phyloP scores from a whole-genome alignment of 2,888 invertebrate species.

The Drosophila kambysellisi region DNA sequence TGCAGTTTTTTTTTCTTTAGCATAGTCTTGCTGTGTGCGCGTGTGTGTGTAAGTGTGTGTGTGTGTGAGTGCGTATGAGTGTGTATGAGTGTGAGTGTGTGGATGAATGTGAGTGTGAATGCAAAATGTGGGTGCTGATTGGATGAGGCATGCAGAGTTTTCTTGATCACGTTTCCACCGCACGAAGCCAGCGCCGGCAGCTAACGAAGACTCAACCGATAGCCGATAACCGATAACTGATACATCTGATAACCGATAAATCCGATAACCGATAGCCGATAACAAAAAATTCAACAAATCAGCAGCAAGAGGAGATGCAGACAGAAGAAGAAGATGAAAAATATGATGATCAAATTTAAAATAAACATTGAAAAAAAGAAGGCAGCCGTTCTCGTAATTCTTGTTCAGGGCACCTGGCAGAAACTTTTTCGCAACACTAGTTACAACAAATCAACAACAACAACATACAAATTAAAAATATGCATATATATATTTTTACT shows the following conservation, averaged over 20 bases:
- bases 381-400: slow-evolving; percentile 40
- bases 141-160: slow-evolving; percentile 77
- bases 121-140: slow-evolving; percentile 9
- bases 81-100: slow-evolving; percentile 18
- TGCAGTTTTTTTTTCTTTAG: slow-evolving; percentile 1
- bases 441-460: slow-evolving; percentile 69
- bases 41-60: background rate
- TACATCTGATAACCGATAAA: slow-evolving; percentile 19
- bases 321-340: slow-evolving; percentile 17
- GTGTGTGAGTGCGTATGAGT: slow-evolving; percentile 18
- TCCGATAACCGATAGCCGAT: slow-evolving; percentile 24
- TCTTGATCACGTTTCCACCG: slow-evolving; percentile 80
- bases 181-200: slow-evolving; percentile 33
- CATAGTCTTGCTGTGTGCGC: background rate
- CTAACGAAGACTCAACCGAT: slow-evolving; percentile 33
- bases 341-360: slow-evolving; percentile 26
- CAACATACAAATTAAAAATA: slow-evolving; percentile 57
- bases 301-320: slow-evolving; percentile 42
- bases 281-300: slow-evolving; percentile 21
- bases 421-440: slow-evolving; percentile 82
- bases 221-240: slow-evolving; percentile 29
- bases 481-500: slow-evolving; percentile 84
- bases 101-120: slow-evolving; percentile 18
- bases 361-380: slow-evolving; percentile 37
- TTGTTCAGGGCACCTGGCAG: slow-evolving; percentile 55